These are phyloP conservation scores for Erynnis tages DNA, from an alignment of 2,888 invertebrate species.

Conservation along the genomic window DNA sequence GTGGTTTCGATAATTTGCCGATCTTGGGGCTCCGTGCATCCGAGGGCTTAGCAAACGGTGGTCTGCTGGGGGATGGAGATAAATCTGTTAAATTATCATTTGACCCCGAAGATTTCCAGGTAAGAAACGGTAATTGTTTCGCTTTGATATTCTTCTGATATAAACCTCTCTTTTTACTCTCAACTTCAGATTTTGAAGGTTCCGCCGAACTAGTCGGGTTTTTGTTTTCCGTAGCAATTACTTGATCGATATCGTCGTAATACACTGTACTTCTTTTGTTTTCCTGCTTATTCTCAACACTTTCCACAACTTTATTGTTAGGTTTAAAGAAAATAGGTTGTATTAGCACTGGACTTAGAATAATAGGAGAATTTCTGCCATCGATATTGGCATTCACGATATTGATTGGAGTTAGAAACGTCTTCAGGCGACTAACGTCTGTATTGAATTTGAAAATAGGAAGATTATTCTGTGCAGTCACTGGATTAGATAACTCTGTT, in stretches of 20 bases:
- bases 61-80: constrained; percentile 41
- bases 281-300: constrained; percentile 36
- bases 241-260: constrained; percentile 68
- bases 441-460: constrained; percentile 35
- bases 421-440: constrained; percentile 44
- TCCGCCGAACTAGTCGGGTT: constrained; percentile 1
- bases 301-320: constrained; percentile 27
- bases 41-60: constrained; percentile 33
- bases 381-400: constrained; percentile 47
- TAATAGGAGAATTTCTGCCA: constrained; percentile 52
- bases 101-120: constrained; percentile 50
- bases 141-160: constrained; percentile 61
- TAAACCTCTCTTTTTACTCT: constrained; percentile 46
- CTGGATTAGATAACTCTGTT: constrained; percentile 35
- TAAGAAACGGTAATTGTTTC: constrained; percentile 53
- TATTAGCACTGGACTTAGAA: constrained; percentile 67
- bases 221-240: constrained; percentile 41
- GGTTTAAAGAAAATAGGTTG: constrained; percentile 61
- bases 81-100: constrained; percentile 46
- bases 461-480: constrained; percentile 35
- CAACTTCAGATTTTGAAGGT: constrained; percentile 33
- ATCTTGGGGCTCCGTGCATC: constrained; percentile 39
- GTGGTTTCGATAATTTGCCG: constrained; percentile 56
- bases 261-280: constrained; percentile 56
- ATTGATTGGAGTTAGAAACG: constrained; percentile 58